Conservation (phyloP, 2,113 vertebrate species). For the Hemibagrus wyckioides region DNA sequence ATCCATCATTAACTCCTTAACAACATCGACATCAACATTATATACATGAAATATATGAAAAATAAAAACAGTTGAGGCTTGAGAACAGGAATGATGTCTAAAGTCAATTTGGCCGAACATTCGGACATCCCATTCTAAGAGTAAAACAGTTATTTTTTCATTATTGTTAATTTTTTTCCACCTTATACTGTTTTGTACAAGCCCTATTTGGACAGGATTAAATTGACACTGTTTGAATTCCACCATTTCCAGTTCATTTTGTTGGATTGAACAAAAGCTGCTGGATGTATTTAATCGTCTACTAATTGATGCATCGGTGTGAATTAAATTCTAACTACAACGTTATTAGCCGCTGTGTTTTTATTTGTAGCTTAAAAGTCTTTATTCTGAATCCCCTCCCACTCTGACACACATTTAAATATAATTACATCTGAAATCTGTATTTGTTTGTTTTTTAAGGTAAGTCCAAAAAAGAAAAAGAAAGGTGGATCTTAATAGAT, state of each 20-base stretch:
- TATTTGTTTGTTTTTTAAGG: not conserved
- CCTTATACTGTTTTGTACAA: not conserved
- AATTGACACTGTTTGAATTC: not conserved
- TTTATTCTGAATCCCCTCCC: no score
- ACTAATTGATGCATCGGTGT: not conserved
- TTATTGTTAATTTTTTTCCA: not conserved
- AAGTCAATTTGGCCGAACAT: not conserved
- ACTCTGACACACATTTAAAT: not conserved
- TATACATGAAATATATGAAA: no score
- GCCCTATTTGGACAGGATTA: not conserved
- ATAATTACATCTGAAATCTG: not conserved
- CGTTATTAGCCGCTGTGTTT: no score
- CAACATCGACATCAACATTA: no score
- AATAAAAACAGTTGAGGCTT: no score
- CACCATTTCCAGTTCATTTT: not conserved
- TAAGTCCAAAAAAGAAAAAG: not conserved
- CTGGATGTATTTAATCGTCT: not conserved
- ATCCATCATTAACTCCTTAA: no score
- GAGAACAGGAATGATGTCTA: no score
- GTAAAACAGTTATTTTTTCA: not conserved
- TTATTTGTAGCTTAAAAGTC: no score
- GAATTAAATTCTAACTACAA: no score
- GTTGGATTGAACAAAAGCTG: not conserved
- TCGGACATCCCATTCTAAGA: not conserved
- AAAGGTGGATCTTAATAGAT: slow-evolving; percentile 73